Base-by-base conservation (phyloP, 2,113 vertebrate genomes). In the Cephalopholis sonnerati region DNA sequence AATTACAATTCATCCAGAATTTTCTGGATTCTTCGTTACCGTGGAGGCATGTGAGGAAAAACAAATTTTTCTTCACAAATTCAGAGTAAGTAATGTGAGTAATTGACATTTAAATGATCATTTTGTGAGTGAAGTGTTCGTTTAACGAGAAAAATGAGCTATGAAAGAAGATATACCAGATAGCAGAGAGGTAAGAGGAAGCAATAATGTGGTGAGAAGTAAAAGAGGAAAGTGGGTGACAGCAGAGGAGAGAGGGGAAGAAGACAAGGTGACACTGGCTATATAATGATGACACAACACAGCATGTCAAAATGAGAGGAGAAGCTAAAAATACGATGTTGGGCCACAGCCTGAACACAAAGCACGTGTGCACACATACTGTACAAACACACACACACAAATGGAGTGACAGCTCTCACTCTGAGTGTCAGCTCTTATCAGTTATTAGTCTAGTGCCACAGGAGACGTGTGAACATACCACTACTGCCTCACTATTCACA, bases 391-490 rank as follows among this genome's bases (percentile, higher is more conserved):
- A 68, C 74, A 46, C 39, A 74, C 65, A 62, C 44, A 50, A 77
- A 81, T 25, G 2, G 41, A 73, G 65, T 44, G 83, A 86, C 57
- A 84, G 78, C 72, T 81, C 75, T 77, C 71, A 81, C 79, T 89
- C 81, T 13, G 67, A 48, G 81, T 84, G 78, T 80, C 86, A 84
- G 64, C 69, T 78, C 80, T 77, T 74, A 82, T 89, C 81, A 92
- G 72, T 84, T 83, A 86, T 88, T 87, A 89, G 82, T 63, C 44
- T 63, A 39, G 48, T 70, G 81, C 81, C 78, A 80, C 80, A 41
- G 66, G 74, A 88, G 70, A 91, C 20, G 58, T 73, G 80, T 78
- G 74, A 87, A 86, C 84, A 78, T 66, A 44, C 58, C 75, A 81
- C 74, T 81, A 44, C 77, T 71, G 77, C 54, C 53, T 74, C 46